Evolutionary conservation across 2,797 vertebrate genomes (phyloP).

Genomic region (Hybognathus amarus): DNA sequence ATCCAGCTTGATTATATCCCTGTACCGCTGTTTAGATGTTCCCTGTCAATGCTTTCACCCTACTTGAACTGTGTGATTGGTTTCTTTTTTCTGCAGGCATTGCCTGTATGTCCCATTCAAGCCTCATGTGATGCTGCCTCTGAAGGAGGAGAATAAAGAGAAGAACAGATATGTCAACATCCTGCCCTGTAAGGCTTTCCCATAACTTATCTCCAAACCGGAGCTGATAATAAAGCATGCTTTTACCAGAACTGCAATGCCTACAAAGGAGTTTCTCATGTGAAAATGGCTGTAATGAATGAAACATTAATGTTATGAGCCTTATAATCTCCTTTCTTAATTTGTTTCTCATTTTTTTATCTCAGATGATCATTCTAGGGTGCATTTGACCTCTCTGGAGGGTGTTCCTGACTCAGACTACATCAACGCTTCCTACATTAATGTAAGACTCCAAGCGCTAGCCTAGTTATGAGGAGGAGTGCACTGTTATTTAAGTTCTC

Average conservation of each 20-base stretch:
- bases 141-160: conserved; percentile 99
- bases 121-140: conserved; percentile 96
- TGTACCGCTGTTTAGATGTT: neutral
- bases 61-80: neutral
- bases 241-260: neutral
- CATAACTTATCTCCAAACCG: conserved; percentile 15
- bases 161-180: conserved; percentile 99
- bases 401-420: conserved; percentile 98
- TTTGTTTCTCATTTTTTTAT: neutral
- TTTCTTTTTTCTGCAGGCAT: conserved; percentile 77
- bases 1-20: neutral
- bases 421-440: conserved; percentile 97
- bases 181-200: conserved; percentile 88
- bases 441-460: conserved; percentile 79
- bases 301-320: neutral
- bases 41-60: neutral
- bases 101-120: conserved; percentile 96
- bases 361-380: conserved; percentile 95
- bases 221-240: conserved; percentile 1
- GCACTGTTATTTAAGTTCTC: neutral
- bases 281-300: neutral
- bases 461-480: neutral
- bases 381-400: conserved; percentile 92
- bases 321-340: neutral
- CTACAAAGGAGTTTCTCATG: neutral